Conservation (phyloP, 2,797 vertebrate genomes). For the Poliocrania exsul region DNA sequence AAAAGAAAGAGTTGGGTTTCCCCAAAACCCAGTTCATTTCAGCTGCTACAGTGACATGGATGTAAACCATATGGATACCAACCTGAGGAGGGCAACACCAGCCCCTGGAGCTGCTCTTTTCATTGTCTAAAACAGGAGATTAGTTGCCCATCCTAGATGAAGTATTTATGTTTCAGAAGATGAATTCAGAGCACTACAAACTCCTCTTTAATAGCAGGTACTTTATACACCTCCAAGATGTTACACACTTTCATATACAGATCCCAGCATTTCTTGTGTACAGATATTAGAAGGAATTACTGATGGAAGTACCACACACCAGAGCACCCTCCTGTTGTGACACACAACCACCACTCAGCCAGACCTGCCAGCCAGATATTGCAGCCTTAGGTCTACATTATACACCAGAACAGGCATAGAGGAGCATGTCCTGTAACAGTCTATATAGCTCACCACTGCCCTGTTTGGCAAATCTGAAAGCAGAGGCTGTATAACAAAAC, state of each 20-base stretch:
- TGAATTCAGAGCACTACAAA: not conserved
- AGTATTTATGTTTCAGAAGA: not conserved
- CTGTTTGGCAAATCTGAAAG: not conserved
- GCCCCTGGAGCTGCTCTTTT: not conserved
- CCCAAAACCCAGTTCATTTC: not conserved
- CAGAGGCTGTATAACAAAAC: not conserved
- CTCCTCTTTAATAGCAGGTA: not conserved
- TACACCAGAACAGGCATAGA: not conserved
- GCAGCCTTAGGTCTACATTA: not conserved
- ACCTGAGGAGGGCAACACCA: accelerated
- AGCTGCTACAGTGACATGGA: not conserved
- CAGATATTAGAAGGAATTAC: not conserved
- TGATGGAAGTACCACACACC: not conserved
- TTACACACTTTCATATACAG: not conserved
- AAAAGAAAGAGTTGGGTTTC: not conserved
- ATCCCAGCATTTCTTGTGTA: not conserved
- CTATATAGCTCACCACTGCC: not conserved
- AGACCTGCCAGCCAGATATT: not conserved
- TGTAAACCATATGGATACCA: not conserved
- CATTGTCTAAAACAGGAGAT: not conserved
- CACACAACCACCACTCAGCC: not conserved
- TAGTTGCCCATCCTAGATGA: not conserved
- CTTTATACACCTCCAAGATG: not conserved
- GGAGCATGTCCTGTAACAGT: not conserved
- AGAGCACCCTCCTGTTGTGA: not conserved